Conservation (phyloP, 2,113 vertebrate species). For the Oxyura jamaicensis region DNA sequence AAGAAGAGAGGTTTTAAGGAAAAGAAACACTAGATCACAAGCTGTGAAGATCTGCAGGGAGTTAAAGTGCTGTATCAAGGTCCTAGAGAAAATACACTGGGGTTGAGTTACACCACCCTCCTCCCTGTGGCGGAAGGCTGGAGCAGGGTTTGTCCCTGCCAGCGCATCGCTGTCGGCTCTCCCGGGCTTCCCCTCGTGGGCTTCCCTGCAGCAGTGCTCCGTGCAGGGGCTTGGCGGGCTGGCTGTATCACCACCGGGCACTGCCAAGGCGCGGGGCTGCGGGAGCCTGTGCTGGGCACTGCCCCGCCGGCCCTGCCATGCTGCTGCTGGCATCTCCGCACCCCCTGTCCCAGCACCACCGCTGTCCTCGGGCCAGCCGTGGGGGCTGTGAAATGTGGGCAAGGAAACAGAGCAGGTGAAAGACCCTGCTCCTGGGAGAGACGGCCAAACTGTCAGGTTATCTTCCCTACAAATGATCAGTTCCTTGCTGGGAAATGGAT, state of each 20-base stretch:
- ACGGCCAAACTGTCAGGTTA: not conserved
- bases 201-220: too few species aligned
- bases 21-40: not conserved
- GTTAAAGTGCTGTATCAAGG: not conserved
- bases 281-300: too few species aligned
- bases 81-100: not conserved
- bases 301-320: too few species aligned
- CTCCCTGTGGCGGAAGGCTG: rapidly evolving
- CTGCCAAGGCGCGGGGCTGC: too few species aligned
- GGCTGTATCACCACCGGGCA: too few species aligned
- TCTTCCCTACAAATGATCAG: not conserved
- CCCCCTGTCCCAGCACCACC: not conserved
- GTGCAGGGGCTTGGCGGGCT: too few species aligned
- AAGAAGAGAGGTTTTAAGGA: not conserved
- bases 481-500: not conserved
- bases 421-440: not conserved
- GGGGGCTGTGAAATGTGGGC: not conserved
- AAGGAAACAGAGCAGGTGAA: not conserved
- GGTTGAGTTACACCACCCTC: not conserved
- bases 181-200: too few species aligned
- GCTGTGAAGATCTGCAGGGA: not conserved
- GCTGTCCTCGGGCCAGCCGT: not conserved
- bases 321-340: not conserved
- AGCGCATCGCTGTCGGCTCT: too few species aligned
- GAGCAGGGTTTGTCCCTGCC: too few species aligned